Percentiles rank a stretch among this genome's conserved stretches.
phyloP scores from a whole-genome alignment of 2,888 invertebrate genomes.

The Lasioglossum malachurum region DNA sequence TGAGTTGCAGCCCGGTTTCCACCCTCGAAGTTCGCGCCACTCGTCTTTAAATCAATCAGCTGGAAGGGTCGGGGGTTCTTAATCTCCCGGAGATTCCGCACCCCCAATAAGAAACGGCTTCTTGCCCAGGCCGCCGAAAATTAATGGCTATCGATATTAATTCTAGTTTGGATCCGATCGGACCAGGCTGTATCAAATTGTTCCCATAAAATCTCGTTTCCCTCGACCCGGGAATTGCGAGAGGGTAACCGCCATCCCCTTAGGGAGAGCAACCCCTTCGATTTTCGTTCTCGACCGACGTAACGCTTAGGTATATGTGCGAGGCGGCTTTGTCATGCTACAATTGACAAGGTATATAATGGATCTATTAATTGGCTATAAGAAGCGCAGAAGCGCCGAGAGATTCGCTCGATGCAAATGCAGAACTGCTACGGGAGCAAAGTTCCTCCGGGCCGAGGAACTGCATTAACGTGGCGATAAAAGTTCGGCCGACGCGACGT shows the following conservation, averaged over 20 bases:
- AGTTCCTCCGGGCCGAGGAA: slow-evolving; percentile 24
- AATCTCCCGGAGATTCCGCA: neutral
- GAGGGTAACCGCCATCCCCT: neutral
- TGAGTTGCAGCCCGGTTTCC: neutral
- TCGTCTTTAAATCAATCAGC: slow-evolving; percentile 25
- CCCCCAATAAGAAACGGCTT: slow-evolving; percentile 17
- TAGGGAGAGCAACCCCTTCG: neutral
- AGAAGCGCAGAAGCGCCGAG: neutral
- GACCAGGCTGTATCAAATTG: slow-evolving; percentile 1
- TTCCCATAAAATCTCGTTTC: slow-evolving; percentile 10
- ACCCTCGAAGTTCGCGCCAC: neutral
- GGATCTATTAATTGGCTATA: neutral
- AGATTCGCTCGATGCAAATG: neutral
- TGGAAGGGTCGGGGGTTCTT: neutral
- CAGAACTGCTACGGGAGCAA: neutral
- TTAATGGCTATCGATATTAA: slow-evolving; percentile 52
- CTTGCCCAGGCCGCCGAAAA: slow-evolving; percentile 16
- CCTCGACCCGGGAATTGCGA: neutral
- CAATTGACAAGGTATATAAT: neutral
- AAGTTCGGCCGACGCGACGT: slow-evolving; percentile 25
- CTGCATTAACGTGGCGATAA: slow-evolving; percentile 42
- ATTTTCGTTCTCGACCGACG: neutral
- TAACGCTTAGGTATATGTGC: neutral
- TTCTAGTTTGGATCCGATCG: neutral
- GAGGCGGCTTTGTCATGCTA: neutral